These are phyloP conservation scores for Hiodon tergisus DNA, from an alignment of 2,113 vertebrate genomes.

Conservation along the genomic window DNA sequence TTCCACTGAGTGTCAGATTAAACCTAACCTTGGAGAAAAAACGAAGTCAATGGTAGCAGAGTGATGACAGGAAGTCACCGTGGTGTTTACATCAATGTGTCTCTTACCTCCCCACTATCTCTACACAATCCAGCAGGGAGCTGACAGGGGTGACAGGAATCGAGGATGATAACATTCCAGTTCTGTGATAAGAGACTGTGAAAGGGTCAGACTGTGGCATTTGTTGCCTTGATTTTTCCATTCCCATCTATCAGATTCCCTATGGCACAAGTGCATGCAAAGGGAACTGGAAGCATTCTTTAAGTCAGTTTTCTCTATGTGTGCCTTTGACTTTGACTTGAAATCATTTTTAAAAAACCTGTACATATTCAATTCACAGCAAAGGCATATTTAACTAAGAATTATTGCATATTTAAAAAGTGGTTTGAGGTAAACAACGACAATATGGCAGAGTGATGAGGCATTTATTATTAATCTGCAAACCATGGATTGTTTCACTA, in stretches of 20 bases:
- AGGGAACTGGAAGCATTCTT: not conserved
- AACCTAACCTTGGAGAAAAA: not conserved
- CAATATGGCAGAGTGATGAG: not conserved
- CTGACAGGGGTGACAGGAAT: not conserved
- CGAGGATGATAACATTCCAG: not conserved
- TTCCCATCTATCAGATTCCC: constrained; percentile 3
- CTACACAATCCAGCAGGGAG: not conserved
- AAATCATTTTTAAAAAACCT: not conserved
- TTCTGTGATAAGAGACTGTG: not conserved
- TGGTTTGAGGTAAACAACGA: too few species aligned
- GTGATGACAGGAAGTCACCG: not conserved
- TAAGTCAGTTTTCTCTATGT: not conserved
- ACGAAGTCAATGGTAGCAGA: not conserved
- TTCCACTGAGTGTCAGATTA: too few species aligned
- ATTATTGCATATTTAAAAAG: too few species aligned
- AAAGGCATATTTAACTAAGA: too few species aligned
- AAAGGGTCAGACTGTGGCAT: constrained; percentile 2
- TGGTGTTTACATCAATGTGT: not conserved
- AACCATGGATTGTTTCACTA: not conserved
- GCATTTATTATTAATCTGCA: not conserved
- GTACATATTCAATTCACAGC: too few species aligned
- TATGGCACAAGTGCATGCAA: not conserved
- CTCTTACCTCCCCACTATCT: not conserved
- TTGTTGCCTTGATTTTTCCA: constrained; percentile 14
- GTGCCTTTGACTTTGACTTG: not conserved